These are phyloP conservation scores for Venusia cambrica DNA, from an alignment of 2,888 invertebrate genomes.

Conservation along the genomic window DNA sequence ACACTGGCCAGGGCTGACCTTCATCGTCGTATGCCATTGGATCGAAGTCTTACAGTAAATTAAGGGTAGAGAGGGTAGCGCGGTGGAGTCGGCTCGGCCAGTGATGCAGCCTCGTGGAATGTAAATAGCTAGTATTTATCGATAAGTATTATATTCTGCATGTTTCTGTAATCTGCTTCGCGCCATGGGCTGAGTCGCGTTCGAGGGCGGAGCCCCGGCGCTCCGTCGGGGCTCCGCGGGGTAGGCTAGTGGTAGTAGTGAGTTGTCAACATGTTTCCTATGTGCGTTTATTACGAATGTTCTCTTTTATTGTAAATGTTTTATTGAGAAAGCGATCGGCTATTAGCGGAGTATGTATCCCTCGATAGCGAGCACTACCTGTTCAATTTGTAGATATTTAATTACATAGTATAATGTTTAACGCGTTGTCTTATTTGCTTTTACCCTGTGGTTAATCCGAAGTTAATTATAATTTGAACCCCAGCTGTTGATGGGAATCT, in stretches of 20 bases:
- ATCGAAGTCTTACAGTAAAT: too few relatives aligned
- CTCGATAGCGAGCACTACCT: conserved; percentile 73
- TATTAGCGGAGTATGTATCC: conserved; percentile 57
- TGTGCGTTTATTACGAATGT: conserved; percentile 79
- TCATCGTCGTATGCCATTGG: too few relatives aligned
- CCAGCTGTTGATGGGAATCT: conserved; percentile 68
- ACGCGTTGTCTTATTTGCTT: conserved; percentile 76
- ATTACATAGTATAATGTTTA: conserved; percentile 80
- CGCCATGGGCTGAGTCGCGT: conserved; percentile 45
- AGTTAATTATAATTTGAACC: conserved; percentile 72
- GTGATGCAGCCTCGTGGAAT: conserved; percentile 33
- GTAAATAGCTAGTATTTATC: conserved; percentile 74
- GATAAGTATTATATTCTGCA: conserved; percentile 63
- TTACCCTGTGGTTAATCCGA: conserved; percentile 64
- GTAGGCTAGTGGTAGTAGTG: conserved; percentile 45
- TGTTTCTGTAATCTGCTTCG: conserved; percentile 72
- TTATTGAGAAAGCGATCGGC: conserved; percentile 52
- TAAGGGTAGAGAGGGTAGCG: too few relatives aligned
- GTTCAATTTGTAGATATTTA: conserved; percentile 80
- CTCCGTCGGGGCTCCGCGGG: conserved; percentile 23
- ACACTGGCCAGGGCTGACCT: conserved; percentile 16
- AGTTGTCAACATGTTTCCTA: conserved; percentile 76
- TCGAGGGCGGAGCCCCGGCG: conserved; percentile 16
- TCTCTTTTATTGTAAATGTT: conserved; percentile 79
- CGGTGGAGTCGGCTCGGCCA: too few relatives aligned